These are phyloP conservation scores for Sciaenops ocellatus DNA, from an alignment of 2,797 vertebrate genomes.

Conservation along the genomic window DNA sequence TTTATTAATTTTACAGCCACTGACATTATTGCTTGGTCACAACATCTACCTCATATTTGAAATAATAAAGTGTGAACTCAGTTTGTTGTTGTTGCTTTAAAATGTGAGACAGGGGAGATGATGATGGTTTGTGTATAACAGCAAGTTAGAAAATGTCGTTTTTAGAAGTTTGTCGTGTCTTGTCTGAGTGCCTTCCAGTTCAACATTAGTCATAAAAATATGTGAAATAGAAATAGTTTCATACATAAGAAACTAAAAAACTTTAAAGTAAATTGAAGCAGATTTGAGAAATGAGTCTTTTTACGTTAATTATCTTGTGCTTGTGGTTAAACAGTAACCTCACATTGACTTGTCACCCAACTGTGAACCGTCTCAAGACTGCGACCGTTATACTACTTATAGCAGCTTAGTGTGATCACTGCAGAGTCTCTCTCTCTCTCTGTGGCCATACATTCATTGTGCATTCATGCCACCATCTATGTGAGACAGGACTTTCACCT, in stretches of 20 bases:
- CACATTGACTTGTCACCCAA: conserved; percentile 24
- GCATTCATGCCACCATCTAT: conserved; percentile 54
- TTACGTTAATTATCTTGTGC: not conserved
- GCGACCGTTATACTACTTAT: conserved; percentile 13
- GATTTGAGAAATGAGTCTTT: not conserved
- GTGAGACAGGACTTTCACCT: conserved; percentile 66
- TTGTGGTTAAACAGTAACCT: not conserved
- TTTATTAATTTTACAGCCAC: too few relatives aligned
- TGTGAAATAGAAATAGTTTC: too few relatives aligned
- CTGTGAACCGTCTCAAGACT: conserved; percentile 39
- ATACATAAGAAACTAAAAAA: too few relatives aligned
- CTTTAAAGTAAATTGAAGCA: too few relatives aligned
- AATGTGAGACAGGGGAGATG: too few relatives aligned
- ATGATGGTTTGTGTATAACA: too few relatives aligned
- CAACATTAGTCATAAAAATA: too few relatives aligned
- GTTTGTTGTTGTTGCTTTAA: not conserved
- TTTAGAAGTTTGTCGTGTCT: too few relatives aligned
- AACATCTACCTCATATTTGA: not conserved
- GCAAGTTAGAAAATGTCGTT: too few relatives aligned
- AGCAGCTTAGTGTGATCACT: conserved; percentile 29
- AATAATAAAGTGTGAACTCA: not conserved
- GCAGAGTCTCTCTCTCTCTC: not conserved
- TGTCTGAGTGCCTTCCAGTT: too few relatives aligned
- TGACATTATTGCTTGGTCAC: too few relatives aligned
- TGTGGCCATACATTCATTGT: conserved; percentile 49